phyloP scores from a whole-genome alignment of 2,888 invertebrate genomes.

The Aplocera efformata region DNA sequence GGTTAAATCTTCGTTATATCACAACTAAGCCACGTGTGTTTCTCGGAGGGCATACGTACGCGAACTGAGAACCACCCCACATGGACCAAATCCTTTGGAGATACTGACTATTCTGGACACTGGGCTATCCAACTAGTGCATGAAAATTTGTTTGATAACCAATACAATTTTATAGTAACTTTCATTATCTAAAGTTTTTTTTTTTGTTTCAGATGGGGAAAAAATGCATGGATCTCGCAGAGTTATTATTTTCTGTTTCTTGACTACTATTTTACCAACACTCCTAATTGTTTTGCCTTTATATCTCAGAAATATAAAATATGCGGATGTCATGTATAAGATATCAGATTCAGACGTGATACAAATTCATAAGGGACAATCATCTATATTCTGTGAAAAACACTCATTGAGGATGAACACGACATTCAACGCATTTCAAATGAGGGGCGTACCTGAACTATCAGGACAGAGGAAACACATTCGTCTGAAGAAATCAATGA shows the following conservation, averaged over 20 bases:
- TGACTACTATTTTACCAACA: conserved; percentile 88
- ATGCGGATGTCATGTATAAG: conserved; percentile 88
- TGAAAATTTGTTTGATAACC: too few species aligned
- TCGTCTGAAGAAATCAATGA: conserved; percentile 89
- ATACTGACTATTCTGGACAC: too few species aligned
- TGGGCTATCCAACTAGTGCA: too few species aligned
- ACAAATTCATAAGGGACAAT: conserved; percentile 90
- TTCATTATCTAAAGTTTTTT: not conserved
- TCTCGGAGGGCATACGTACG: too few species aligned
- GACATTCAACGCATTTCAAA: conserved; percentile 86
- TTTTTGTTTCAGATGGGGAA: conserved; percentile 78
- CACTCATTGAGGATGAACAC: conserved; percentile 89
- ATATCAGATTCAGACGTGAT: conserved; percentile 92
- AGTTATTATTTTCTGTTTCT: conserved; percentile 87
- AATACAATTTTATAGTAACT: too few species aligned
- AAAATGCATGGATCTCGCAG: conserved; percentile 90
- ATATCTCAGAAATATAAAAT: conserved; percentile 87
- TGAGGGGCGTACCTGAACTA: conserved; percentile 84
- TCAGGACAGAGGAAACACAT: conserved; percentile 87
- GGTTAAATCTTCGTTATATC: too few species aligned
- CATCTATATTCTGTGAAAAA: conserved; percentile 89
- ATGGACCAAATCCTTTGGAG: too few species aligned
- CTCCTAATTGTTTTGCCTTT: conserved; percentile 88
- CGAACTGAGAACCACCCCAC: too few species aligned
- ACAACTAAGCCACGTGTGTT: too few species aligned